Evolutionary conservation across 2,113 vertebrate species (phyloP), one percentile per base, ranked within the genome.

Genomic region (Arvicanthis niloticus): DNA sequence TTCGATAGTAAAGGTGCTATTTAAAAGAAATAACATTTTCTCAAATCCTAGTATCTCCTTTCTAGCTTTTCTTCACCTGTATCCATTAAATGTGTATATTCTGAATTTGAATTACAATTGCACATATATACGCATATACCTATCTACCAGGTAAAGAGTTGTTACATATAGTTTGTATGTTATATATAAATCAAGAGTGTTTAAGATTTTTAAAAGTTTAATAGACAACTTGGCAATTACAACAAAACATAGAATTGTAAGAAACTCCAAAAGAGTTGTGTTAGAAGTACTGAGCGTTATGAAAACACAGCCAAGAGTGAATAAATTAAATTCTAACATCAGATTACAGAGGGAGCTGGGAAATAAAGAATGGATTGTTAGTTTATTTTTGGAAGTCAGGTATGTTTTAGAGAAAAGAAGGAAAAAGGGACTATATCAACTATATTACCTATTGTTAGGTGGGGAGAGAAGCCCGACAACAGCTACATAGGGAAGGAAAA

Each of bases 221-320:
- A n/a, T 80, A 72, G 45, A 91, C 10, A 40, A 88, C 86, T 70
- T 15, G 81, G 60, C 91, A 89, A 58, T 87, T 87, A 73, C 21
- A 80, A 89, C 70, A 87, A 82, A 84, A 51, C 62, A 26, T 21
- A 94, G 48, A 58, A 56, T 56, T 95, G 58, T 90, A 97, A 93
- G 76, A 85, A 51, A 15, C 37, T 24, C 29, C 53, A 62, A 68
- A 42, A 40, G 29, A 48, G 42, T 22, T 73, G 56, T 60, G 13
- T 48, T 37, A 73, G 68, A 93, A 56, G 58, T 7, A 56, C 70
- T 60, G 81, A 67, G 40, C 48, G 76, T 95, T 60, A 67, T 26
- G 19, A 7, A 37, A 62, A 75, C 56, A 53, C 48, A 75, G 48
- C 1, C 42, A 70, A 37, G 53, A 53, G 65, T 37, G 29, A 80